Base-by-base conservation (phyloP, 35 echinoderm and acorn worm genomes). In the Apostichopus californicus region DNA sequence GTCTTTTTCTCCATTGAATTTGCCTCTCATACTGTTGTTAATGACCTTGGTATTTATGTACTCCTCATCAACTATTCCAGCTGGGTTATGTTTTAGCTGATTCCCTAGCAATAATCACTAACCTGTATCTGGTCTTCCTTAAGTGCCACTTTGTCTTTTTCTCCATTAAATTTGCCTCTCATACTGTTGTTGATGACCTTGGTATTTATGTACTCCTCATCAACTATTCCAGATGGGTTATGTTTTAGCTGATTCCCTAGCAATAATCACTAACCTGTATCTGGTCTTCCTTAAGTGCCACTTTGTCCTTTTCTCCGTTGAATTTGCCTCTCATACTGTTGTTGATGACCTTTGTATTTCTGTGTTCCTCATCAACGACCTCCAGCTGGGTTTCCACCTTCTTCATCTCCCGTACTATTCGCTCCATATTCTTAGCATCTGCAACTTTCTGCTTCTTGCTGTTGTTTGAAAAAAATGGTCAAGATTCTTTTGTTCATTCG, bases 341-440 rank as follows among this genome's bases (percentile, higher is more conserved):
- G 21, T 99, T 94, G 68, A 99, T 96, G 6, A 96, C 88, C 68
- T 96, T 96, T 0, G 95, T 96, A 78, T 95, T 95, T 28, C 94
- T 84, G 80, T 91, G 92, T 60, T 99, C 97, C 17, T 99, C 97
- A 23, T 94, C 91, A 6, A 93, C 91, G 0, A 96, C 95, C 22
- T 25, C 71, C 25, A 96, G 66, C 54, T 99, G 97, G 6, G 84
- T 90, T n/a, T 98, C 95, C 5, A 99, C 95, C 60, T 99, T 99
- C 0, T 13, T 91, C 95, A 99, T 96, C 87, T 99, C 97, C 10
- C 93, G 63, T 54, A 87, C 92, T 52, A 99, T 99, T 24, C 97
- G 87, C 28, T 99, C 97, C 60, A 92, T 93, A 78, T 99, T 99
- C 85, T 99, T 99, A 11, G 81, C 93, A 93, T 99, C 95, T 1